Base-by-base conservation (phyloP, 2,797 vertebrate genomes). In the Furcifer pardalis region DNA sequence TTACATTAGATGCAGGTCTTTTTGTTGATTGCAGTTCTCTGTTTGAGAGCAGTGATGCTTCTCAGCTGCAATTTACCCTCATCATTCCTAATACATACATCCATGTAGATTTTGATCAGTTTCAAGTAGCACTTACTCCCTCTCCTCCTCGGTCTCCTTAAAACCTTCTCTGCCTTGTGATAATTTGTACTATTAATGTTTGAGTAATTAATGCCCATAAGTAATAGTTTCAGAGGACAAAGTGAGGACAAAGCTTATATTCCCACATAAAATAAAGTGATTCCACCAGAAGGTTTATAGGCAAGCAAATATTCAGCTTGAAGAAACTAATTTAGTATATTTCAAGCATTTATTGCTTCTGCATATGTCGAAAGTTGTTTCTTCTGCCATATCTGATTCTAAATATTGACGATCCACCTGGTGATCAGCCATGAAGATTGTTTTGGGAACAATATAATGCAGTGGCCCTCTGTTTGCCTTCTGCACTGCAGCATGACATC, bases 201-300 rank as follows among this genome's bases (percentile, higher is more conserved):
- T 94, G 92, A 89, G 92, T 93, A 94, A 94, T 95, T 92, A 94
- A 93, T 93, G 84, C 91, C 92, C 91, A 93, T 87, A 89, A n/a
- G 59, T 92, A 93, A 90, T 92, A 92, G 90, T 87, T 91, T 94
- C 86, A 91, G 87, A 90, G 89, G 94, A 93, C 72, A 56, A 84
- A 90, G 89, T 84, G 81, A 94, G 86, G 30, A 63, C 60, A 59
- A 44, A 74, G 66, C 87, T 86, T 92, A 91, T 85, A 91, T 92
- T 92, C 91, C 92, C 93, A 94, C 93, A 91, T 89, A 92, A 94
- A 92, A 91, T 73, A 83, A 84, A 88, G 91, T 92, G 89, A 88
- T 91, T 91, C 88, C 84, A 69, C 93, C 91, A 89, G 85, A 87
- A 92, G 92, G 95, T 68, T 95, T 92, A 89, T 89, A 84, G 90